phyloP scores from a whole-genome alignment of 2,797 vertebrate species.

The Dromococcyx pavoninus region DNA sequence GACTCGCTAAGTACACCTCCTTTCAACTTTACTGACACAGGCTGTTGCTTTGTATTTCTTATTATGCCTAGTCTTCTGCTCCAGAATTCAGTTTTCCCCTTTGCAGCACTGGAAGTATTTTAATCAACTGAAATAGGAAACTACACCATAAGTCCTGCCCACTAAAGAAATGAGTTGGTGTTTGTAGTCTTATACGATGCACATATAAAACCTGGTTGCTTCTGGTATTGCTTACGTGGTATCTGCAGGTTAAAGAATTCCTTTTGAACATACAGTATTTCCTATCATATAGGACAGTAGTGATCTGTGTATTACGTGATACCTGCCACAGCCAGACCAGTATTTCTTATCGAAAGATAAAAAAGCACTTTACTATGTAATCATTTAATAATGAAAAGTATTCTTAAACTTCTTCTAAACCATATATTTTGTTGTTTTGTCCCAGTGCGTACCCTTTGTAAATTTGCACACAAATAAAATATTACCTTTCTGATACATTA shows the following conservation, averaged over 20 bases:
- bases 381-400: neutral
- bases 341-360: neutral
- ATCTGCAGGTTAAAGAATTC: neutral
- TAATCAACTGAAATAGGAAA: neutral
- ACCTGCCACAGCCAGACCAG: neutral
- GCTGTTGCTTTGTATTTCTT: neutral
- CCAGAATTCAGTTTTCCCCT: neutral
- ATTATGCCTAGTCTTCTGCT: neutral
- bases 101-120: neutral
- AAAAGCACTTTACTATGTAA: neutral
- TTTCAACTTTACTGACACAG: neutral
- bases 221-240: neutral
- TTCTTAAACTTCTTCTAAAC: neutral
- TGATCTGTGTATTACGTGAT: neutral
- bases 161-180: neutral
- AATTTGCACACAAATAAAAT: neutral
- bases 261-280: neutral
- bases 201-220: neutral
- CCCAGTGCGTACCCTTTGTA: neutral
- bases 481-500: neutral
- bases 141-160: neutral
- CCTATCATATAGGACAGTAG: neutral
- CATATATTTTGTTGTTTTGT: neutral
- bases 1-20: neutral
- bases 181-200: neutral